Percentiles rank a stretch among this genome's conserved stretches.
Evolutionary conservation across 2,113 vertebrate species (phyloP).

Genomic region (Ophthalmotilapia sp.): DNA sequence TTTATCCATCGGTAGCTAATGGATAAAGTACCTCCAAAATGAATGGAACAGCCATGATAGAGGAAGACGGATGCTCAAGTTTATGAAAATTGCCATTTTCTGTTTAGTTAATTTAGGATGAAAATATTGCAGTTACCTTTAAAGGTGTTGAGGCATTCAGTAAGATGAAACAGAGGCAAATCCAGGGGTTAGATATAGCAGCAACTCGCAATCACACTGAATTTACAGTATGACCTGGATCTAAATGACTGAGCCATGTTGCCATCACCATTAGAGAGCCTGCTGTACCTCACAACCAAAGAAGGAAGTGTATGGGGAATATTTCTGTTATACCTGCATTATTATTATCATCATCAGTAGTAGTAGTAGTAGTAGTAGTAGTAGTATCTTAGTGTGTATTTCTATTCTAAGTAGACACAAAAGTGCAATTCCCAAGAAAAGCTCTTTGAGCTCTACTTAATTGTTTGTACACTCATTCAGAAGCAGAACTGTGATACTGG

Average conservation of each 20-base stretch:
- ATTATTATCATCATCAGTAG: rapidly evolving
- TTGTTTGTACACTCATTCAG: not conserved
- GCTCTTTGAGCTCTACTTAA: not conserved
- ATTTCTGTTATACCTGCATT: not conserved
- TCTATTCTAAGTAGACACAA: not conserved
- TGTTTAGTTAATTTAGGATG: not conserved
- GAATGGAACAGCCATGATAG: not conserved
- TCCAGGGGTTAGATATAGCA: not conserved
- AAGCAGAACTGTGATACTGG: not conserved
- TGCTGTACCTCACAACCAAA: not conserved
- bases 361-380: not conserved
- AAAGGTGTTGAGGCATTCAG: not conserved
- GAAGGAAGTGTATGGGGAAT: not conserved
- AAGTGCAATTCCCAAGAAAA: not conserved
- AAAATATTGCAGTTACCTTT: not conserved
- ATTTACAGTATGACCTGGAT: not conserved
- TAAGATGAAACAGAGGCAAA: not conserved
- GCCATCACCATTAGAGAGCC: not conserved
- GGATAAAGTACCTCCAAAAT: not conserved
- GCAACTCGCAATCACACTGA: not conserved
- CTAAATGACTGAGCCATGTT: not conserved
- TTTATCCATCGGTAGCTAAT: not conserved
- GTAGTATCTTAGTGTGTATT: not conserved
- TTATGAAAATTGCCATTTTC: not conserved
- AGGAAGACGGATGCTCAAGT: not conserved